Evolutionary conservation across 2,888 invertebrate genomes (phyloP), one percentile per base, ranked within the genome.

Genomic region (Melipona beecheii): DNA sequence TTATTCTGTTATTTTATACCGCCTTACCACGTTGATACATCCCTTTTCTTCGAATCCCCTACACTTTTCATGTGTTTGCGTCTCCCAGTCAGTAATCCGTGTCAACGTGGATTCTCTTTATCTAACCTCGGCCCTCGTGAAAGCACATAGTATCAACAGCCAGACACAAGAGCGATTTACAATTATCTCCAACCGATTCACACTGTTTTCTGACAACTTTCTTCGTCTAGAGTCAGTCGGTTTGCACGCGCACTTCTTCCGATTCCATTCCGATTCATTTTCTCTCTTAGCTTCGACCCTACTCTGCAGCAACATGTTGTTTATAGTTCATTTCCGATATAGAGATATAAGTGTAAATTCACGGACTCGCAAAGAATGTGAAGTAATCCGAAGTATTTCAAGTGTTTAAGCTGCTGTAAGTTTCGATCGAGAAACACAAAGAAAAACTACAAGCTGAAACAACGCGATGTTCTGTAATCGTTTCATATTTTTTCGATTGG

Each of bases 91-190:
- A 24, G 84, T 72, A 75, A 83, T 84, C 78, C 66, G 75, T 75
- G 84, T 79, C 73, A 73, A 72, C 75, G 71, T 68, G 75, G 76
- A 79, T 76, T 76, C 79, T 73, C 79, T 84, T 84, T 84, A 79
- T 84, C 84, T 84, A 73, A 68, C 71, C 69, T 19, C 49, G 50
- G 36, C 69, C 75, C 77, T 66, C 21, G 58, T 36, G 73, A 54
- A 65, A 75, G 52, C 74, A 60, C 58, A 49, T 75, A 62, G 58
- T 58, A 73, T 80, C 84, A 72, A 75, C 74, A 69, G 75, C 54
- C 83, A 54, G 69, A 54, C 66, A 62, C 64, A 70, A 66, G 43
- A 82, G 74, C 78, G 80, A 78, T 69, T 80, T 77, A 69, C 80
- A 87, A 87, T 87, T 85, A 81, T 83, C 73, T 58, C 27, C 64